These are phyloP conservation scores for Nephrotoma flavescens DNA, from an alignment of 2,888 invertebrate species.

Conservation along the genomic window DNA sequence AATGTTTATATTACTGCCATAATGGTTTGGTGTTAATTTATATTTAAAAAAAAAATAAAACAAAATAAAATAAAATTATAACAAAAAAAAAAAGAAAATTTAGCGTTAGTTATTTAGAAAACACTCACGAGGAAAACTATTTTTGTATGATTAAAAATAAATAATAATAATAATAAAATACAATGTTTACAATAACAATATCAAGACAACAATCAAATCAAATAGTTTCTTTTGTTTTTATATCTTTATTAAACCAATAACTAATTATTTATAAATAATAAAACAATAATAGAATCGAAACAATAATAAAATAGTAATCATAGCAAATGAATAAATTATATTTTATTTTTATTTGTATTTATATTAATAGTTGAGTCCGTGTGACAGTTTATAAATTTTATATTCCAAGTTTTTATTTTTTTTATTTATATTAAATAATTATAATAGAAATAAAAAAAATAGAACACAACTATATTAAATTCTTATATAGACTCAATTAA, in stretches of 20 bases:
- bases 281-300: background rate
- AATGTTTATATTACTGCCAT: background rate
- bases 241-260: background rate
- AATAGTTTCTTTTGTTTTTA: background rate
- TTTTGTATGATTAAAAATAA: background rate
- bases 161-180: background rate
- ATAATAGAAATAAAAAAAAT: background rate
- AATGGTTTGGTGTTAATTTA: slow-evolving; percentile 2
- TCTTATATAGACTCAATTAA: background rate
- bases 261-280: background rate
- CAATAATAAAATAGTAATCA: background rate
- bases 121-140: background rate
- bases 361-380: background rate
- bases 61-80: background rate
- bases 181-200: background rate
- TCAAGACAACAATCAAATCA: background rate
- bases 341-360: background rate
- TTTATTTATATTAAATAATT: background rate
- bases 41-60: background rate
- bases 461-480: background rate
- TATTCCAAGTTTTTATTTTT: background rate
- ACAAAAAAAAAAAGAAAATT: background rate
- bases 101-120: background rate
- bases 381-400: background rate
- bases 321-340: background rate